Evolutionary conservation across 2,113 vertebrate genomes (phyloP).

Genomic region (Callipepla californica): DNA sequence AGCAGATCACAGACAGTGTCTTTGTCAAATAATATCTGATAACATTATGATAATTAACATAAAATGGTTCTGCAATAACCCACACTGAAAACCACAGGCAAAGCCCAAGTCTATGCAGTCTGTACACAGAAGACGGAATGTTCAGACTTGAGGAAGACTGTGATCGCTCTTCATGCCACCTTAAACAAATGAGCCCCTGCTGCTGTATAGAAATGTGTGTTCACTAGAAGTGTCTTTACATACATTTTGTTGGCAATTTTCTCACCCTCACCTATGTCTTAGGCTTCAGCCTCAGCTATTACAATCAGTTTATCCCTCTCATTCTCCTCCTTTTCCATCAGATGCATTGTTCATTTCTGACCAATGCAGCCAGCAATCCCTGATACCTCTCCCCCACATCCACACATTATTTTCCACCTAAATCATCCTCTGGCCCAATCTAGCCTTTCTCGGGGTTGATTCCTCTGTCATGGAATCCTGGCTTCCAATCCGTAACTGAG

Average conservation of each 20-base stretch:
- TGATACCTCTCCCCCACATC: neutral
- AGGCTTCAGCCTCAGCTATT: neutral
- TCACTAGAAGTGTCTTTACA: neutral
- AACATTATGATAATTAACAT: slow-evolving; percentile 51
- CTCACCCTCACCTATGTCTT: neutral
- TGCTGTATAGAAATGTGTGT: neutral
- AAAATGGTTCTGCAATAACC: slow-evolving; percentile 49
- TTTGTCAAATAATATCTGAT: slow-evolving; percentile 59
- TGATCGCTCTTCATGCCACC: neutral
- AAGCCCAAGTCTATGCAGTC: neutral
- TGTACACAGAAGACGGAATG: slow-evolving; percentile 21
- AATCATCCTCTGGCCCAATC: neutral
- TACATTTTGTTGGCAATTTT: neutral
- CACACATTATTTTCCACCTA: neutral
- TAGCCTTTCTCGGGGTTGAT: neutral
- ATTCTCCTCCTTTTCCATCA: neutral
- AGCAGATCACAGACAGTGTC: slow-evolving; percentile 43
- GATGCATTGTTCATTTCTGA: neutral
- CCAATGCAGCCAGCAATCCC: neutral
- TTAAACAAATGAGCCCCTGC: neutral
- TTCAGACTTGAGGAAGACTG: neutral
- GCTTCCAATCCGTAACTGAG: neutral
- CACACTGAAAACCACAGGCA: slow-evolving; percentile 64
- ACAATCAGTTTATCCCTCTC: neutral
- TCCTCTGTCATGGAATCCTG: neutral